Evolutionary conservation across 1,140 invertebrate species (phyloP).

Genomic region (Monomorium pharaonis): DNA sequence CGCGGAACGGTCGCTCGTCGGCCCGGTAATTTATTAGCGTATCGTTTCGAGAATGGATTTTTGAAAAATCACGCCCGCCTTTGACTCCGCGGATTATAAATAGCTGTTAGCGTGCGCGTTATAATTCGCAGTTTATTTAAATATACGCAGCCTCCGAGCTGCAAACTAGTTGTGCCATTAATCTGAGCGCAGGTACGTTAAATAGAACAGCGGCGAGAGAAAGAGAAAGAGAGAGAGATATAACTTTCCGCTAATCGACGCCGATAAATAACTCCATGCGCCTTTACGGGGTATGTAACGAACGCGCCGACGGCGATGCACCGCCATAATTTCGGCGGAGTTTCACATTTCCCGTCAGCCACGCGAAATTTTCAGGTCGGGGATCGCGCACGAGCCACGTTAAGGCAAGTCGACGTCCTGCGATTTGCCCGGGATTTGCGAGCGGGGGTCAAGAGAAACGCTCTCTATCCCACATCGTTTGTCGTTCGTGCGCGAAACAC

Average conservation of each 20-base stretch:
- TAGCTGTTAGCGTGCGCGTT: neutral
- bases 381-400: neutral
- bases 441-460: neutral
- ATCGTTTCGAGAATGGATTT: slow-evolving; percentile 32
- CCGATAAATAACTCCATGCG: slow-evolving; percentile 38
- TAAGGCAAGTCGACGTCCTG: too few relatives aligned
- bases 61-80: slow-evolving; percentile 42
- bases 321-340: slow-evolving; percentile 9
- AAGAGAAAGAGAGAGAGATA: slow-evolving; percentile 7
- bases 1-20: neutral
- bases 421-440: neutral
- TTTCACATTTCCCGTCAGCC: neutral
- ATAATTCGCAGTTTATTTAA: slow-evolving; percentile 56
- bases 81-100: slow-evolving; percentile 49
- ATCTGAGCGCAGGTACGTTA: slow-evolving; percentile 34
- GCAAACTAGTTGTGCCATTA: slow-evolving; percentile 41
- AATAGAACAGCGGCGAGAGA: slow-evolving; percentile 30
- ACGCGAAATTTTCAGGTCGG: neutral
- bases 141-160: slow-evolving; percentile 33
- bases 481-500: neutral
- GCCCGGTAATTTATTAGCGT: slow-evolving; percentile 34
- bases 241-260: slow-evolving; percentile 19
- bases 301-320: neutral
- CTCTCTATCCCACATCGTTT: neutral
- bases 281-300: slow-evolving; percentile 17